phyloP scores from a whole-genome alignment of 2,888 invertebrate genomes.

The Thera obeliscata region DNA sequence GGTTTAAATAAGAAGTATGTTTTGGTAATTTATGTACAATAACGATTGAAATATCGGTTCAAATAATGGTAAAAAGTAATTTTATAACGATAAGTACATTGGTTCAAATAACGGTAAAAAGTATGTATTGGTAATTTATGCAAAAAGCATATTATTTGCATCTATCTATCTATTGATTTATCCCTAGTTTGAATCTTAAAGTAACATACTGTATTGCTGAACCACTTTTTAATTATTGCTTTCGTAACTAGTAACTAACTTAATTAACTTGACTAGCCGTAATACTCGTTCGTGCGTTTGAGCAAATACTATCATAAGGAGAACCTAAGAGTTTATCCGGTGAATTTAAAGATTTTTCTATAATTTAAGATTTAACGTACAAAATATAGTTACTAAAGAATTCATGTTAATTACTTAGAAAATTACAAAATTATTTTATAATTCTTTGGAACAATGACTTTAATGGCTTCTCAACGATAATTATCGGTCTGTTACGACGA shows the following conservation, averaged over 20 bases:
- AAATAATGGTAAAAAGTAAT: no score
- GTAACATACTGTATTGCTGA: no score
- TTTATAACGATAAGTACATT: no score
- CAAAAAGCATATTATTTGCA: no score
- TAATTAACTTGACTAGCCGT: no score
- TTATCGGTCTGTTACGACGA: not conserved
- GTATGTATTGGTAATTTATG: no score
- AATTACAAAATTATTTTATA: not conserved
- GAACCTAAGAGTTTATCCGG: not conserved
- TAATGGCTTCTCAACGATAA: not conserved
- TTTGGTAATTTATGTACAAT: no score
- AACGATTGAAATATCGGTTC: no score
- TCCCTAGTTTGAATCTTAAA: no score
- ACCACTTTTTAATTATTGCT: not conserved
- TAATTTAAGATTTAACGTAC: not conserved
- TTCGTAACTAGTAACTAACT: not conserved
- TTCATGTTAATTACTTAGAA: not conserved
- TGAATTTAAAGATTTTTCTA: not conserved
- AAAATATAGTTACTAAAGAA: not conserved
- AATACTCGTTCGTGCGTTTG: not conserved
- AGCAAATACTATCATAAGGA: not conserved
- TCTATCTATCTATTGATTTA: no score
- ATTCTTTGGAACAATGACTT: not conserved
- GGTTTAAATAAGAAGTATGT: no score
- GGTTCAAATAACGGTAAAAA: no score